Conservation (phyloP, 1,140 invertebrate genomes). For the Euura saliciscinereae region DNA sequence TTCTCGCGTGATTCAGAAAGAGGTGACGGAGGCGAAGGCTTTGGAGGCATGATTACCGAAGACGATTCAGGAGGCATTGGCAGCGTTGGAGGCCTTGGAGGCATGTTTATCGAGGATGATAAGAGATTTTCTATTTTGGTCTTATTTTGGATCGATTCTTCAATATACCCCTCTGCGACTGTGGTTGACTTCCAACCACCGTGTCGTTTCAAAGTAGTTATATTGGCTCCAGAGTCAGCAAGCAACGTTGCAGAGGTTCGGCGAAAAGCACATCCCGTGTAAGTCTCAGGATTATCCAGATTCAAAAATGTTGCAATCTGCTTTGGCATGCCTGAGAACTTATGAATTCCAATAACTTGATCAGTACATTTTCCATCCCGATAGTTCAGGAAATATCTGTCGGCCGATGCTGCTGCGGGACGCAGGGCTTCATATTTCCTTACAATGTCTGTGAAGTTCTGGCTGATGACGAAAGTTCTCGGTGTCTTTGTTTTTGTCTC, state of each 20-base stretch:
- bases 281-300: conserved; percentile 13
- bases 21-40: not conserved
- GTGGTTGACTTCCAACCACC: too few relatives aligned
- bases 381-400: conserved; percentile 21
- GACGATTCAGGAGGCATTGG: not conserved
- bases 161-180: too few relatives aligned
- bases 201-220: too few relatives aligned
- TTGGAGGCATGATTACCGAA: not conserved
- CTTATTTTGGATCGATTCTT: not conserved
- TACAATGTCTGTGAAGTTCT: not conserved
- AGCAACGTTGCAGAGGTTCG: conserved; percentile 18
- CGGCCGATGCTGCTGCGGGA: not conserved
- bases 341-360: conserved; percentile 23
- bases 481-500: conserved; percentile 11
- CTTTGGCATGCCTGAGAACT: conserved; percentile 19
- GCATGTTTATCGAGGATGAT: not conserved
- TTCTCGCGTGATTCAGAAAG: not conserved
- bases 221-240: not conserved
- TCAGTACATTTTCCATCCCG: conserved; percentile 21
- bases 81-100: not conserved
- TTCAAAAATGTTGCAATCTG: conserved; percentile 20
- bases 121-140: not conserved
- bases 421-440: conserved; percentile 18
- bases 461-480: conserved; percentile 12
- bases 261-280: conserved; percentile 20